Percentiles rank a stretch among this genome's conserved stretches.
Conservation (phyloP, 53 echinoderm and acorn worm species). For the Arbacia lixula region DNA sequence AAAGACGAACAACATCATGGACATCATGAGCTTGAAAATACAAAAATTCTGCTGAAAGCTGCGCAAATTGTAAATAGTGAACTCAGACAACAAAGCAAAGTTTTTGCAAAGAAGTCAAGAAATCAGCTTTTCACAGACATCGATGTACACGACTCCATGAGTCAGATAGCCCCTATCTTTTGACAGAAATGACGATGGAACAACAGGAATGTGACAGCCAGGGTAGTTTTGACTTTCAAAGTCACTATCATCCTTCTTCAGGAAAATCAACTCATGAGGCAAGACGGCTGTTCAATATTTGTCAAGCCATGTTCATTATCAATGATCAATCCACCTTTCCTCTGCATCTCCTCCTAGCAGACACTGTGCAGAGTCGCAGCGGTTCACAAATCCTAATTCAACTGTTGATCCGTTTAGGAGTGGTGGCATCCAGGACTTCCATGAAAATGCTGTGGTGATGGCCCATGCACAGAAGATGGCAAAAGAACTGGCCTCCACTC, state of each 20-base stretch:
- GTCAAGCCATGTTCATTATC: slow-evolving; percentile 2
- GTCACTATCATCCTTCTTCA: too few species aligned
- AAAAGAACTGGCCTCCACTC: background rate
- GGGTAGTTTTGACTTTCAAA: background rate
- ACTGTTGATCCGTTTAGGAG: background rate
- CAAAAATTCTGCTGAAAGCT: background rate
- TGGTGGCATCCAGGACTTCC: background rate
- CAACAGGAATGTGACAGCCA: background rate
- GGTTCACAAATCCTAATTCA: slow-evolving; percentile 4
- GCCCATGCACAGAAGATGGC: background rate
- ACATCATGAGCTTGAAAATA: too few species aligned
- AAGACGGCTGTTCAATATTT: background rate
- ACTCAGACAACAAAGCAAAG: slow-evolving; percentile 4
- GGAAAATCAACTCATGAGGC: background rate
- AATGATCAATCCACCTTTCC: slow-evolving; percentile 9
- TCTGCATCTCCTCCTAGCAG: slow-evolving; percentile 3
- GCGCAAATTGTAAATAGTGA: slow-evolving; percentile 27
- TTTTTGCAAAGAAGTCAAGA: background rate
- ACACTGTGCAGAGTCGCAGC: slow-evolving; percentile 1
- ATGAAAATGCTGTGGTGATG: slow-evolving; percentile 14
- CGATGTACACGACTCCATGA: background rate
- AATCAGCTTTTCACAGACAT: background rate
- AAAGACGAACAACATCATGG: too few species aligned
- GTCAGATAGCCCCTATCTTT: background rate
- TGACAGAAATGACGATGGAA: slow-evolving; percentile 8